Evolutionary conservation across 1,140 invertebrate species (phyloP).

Genomic region (Euwallacea similis): DNA sequence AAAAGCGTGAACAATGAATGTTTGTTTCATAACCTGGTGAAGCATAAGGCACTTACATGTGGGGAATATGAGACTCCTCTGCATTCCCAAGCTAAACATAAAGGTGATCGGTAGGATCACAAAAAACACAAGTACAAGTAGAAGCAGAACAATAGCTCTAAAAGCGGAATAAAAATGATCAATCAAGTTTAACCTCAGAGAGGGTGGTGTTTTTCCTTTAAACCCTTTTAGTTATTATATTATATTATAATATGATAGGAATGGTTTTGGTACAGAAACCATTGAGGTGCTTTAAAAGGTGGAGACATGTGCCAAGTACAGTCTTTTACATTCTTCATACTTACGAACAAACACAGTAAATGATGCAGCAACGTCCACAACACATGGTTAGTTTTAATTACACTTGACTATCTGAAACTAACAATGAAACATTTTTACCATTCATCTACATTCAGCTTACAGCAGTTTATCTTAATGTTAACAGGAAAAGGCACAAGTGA

Average conservation of each 20-base stretch:
- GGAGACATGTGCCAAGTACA: no score
- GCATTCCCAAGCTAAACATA: constrained; percentile 42
- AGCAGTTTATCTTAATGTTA: no score
- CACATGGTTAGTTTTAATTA: no score
- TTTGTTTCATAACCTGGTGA: constrained; percentile 10
- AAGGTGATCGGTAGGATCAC: constrained; percentile 44
- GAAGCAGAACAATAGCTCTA: constrained; percentile 40
- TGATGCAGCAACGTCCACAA: constrained; percentile 4
- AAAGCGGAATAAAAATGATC: constrained; percentile 22
- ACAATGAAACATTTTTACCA: no score
- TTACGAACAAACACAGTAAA: constrained; percentile 16
- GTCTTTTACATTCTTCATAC: background rate
- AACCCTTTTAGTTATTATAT: constrained; percentile 1
- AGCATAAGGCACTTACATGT: constrained; percentile 40
- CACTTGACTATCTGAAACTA: no score
- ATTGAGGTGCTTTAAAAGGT: no score
- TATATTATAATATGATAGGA: constrained; percentile 5
- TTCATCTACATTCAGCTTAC: no score
- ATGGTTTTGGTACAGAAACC: background rate
- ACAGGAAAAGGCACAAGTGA: no score
- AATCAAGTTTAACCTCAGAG: no score
- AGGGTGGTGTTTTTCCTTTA: background rate
- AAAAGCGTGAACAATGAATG: background rate
- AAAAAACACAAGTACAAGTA: constrained; percentile 42
- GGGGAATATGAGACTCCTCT: constrained; percentile 42